Evolutionary conservation across 1,140 invertebrate species (phyloP).

Genomic region (Drosophila subobscura): DNA sequence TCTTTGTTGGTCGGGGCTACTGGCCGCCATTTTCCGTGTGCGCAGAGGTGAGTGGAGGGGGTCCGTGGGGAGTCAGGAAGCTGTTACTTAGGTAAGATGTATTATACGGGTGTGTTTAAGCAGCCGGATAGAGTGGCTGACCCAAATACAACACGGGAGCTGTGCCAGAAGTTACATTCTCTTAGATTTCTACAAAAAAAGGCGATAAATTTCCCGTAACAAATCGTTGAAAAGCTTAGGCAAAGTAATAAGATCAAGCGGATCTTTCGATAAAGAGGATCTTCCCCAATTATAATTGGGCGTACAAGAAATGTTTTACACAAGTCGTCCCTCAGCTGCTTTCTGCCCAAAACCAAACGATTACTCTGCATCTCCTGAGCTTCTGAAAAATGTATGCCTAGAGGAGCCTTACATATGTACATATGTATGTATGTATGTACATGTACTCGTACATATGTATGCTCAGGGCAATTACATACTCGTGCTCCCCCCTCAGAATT

Average conservation of each 20-base stretch:
- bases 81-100: conserved; percentile 50
- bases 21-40: conserved; percentile 45
- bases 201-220: not conserved
- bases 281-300: too few species aligned
- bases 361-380: conserved; percentile 16
- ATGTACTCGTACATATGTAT: conserved; percentile 6
- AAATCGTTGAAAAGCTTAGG: not conserved
- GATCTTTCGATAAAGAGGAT: too few species aligned
- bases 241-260: too few species aligned
- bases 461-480: not conserved
- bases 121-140: conserved; percentile 50
- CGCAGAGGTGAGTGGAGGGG: conserved; percentile 30
- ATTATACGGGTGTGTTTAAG: conserved; percentile 52
- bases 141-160: conserved; percentile 37
- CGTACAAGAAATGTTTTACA: not conserved
- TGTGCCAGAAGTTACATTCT: conserved; percentile 24
- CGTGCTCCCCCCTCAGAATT: conserved; percentile 17
- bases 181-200: conserved; percentile 32
- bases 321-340: conserved; percentile 31
- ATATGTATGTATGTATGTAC: conserved; percentile 40
- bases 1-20: conserved; percentile 45
- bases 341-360: conserved; percentile 38
- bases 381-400: conserved; percentile 55
- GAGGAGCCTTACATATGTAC: conserved; percentile 42
- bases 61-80: conserved; percentile 22